These are phyloP conservation scores for Zosterops japonicus DNA, from an alignment of 2,113 vertebrate genomes.

Conservation along the genomic window DNA sequence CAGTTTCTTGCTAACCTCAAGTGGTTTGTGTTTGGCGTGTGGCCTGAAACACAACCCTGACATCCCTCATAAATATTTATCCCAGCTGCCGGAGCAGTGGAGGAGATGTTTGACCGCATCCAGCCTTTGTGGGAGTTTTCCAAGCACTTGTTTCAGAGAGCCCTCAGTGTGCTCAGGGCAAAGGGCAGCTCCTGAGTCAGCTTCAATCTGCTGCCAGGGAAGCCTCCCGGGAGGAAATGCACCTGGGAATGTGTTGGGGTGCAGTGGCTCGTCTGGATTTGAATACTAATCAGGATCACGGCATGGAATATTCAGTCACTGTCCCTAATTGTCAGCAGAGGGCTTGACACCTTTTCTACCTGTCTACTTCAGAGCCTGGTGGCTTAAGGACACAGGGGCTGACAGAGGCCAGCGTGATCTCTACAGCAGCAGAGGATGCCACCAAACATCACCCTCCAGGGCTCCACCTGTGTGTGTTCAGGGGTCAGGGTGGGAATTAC, in stretches of 20 bases:
- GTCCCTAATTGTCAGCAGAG: not conserved
- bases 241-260: accelerated
- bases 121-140: conserved; percentile 24
- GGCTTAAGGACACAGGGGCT: accelerated
- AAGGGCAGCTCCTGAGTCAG: not conserved
- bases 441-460: not conserved
- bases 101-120: not conserved
- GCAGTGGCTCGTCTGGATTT: not conserved
- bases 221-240: accelerated
- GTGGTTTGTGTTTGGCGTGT: conserved; percentile 26
- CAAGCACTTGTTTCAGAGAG: not conserved
- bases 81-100: not conserved
- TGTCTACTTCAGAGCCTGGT: accelerated
- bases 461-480: accelerated
- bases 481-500: not conserved
- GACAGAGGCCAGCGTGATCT: not conserved
- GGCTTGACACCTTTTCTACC: not conserved
- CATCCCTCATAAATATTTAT: conserved; percentile 65
- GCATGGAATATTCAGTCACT: not conserved
- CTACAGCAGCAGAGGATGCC: accelerated
- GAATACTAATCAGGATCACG: accelerated
- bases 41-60: conserved; percentile 56
- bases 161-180: not conserved
- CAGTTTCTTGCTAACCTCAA: conserved; percentile 60
- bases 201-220: not conserved